Percentiles rank a stretch among this genome's conserved stretches.
Conservation (phyloP, 2,113 vertebrate species). For the crab-eating macaque (Macaca fascicularis) region DNA sequence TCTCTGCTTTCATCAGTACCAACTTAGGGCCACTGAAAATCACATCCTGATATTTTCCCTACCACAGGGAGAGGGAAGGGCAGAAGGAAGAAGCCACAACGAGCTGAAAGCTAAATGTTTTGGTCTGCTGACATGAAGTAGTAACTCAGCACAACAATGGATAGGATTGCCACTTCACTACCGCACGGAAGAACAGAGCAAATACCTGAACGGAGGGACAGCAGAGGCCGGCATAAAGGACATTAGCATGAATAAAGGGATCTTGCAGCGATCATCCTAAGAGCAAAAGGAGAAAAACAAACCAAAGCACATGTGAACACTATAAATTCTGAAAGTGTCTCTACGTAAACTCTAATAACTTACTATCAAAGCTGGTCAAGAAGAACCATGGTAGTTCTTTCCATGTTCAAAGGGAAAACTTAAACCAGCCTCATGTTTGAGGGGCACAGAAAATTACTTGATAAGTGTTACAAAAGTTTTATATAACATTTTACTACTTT, state of each 20-base stretch:
- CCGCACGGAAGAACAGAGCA: not conserved
- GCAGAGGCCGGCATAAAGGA: slow-evolving; percentile 91
- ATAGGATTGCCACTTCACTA: not conserved
- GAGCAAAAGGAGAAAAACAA: slow-evolving; percentile 22
- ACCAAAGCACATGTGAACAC: not conserved
- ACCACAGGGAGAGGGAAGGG: no score
- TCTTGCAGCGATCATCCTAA: slow-evolving; percentile 91
- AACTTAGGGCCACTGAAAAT: not conserved
- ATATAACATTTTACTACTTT: not conserved
- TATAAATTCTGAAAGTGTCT: not conserved
- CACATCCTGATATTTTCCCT: not conserved
- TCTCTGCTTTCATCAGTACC: not conserved
- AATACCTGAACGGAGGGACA: slow-evolving; percentile 93
- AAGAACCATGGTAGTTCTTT: not conserved
- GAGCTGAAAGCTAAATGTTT: not conserved
- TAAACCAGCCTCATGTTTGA: not conserved
- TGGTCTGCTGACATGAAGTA: not conserved
- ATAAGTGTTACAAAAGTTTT: not conserved
- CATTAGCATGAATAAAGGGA: slow-evolving; percentile 90
- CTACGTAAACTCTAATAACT: not conserved
- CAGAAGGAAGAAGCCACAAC: not conserved
- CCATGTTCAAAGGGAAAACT: not conserved
- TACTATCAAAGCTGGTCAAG: not conserved
- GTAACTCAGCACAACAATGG: not conserved
- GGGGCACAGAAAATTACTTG: not conserved